Evolutionary conservation across 2,888 invertebrate species (phyloP).

Genomic region (Nomada lathburiana): DNA sequence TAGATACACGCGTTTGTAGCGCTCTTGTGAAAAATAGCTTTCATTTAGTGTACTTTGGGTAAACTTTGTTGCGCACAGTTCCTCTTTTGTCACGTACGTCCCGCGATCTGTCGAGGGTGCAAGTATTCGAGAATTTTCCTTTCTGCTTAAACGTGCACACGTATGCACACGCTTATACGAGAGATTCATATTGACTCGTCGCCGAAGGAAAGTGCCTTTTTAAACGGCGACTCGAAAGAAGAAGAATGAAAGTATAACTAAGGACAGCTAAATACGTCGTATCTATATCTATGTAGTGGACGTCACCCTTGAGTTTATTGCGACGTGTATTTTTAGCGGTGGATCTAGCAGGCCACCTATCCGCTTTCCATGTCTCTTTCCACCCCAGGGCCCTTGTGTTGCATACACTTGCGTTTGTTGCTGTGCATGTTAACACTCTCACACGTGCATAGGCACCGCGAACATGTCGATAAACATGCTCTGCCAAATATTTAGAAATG

Average conservation of each 20-base stretch:
- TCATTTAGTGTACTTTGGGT: too few species aligned
- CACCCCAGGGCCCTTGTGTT: constrained; percentile 54
- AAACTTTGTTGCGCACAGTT: too few species aligned
- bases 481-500: constrained; percentile 74
- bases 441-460: constrained; percentile 23
- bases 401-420: constrained; percentile 31
- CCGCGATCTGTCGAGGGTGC: too few species aligned
- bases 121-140: too few species aligned
- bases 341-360: constrained; percentile 70
- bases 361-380: constrained; percentile 66
- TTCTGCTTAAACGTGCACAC: too few species aligned
- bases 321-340: constrained; percentile 74
- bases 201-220: constrained; percentile 25
- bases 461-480: constrained; percentile 73
- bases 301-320: constrained; percentile 77
- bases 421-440: constrained; percentile 31
- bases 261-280: constrained; percentile 66
- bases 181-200: too few species aligned
- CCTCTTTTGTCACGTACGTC: too few species aligned
- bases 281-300: constrained; percentile 63
- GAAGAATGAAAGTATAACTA: constrained; percentile 64
- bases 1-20: too few species aligned
- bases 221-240: constrained; percentile 43
- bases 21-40: too few species aligned
- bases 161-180: too few species aligned